Base-by-base conservation (phyloP, 2,113 vertebrate species). In the Hippocampus comes region DNA sequence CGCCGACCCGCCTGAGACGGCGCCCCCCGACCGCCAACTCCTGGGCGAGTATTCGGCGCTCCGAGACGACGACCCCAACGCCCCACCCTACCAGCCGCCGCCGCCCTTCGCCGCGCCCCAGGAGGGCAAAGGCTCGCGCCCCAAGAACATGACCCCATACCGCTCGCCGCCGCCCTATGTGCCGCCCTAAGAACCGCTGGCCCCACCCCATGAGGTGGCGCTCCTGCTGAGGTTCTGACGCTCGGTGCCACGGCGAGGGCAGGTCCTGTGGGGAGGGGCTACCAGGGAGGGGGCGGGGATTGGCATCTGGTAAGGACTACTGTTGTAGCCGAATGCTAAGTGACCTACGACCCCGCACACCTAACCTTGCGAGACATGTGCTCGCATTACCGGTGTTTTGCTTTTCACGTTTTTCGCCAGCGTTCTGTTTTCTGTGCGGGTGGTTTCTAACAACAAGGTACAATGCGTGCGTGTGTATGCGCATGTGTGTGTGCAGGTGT, bases 141-240 rank as follows among this genome's bases (percentile, higher is more conserved):
- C 97, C 78, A 99, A 99, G 93, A 99, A 99, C 95, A 99, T 98
- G 96, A 99, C 97, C 89, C 96, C 97, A 0, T 99, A 99, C 94
- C 95, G 97, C 93, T 98, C 97, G 18, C 97, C 97, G n/a, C 97
- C 97, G 0, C 97, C 97, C 63, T 99, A 99, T 0, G 97, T 99
- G 8, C 97, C 97, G 9, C 97, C 97, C 92, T 99, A 99, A 97
- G 90, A 87, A 84, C 84, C 46, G 66, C 55, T 34, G 9, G 27
- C n/a, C 75, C 82, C 88, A 76, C 77, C 77, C 76, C 79, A 74
- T 23, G 1, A 46, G 12, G 12, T 5, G 48, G 48, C 11, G 43
- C 43, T 46, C 43, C 12, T 5, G 73, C 78, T 79, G 67, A 84
- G 86, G 87, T 89, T 85, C 89, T 89, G 83, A 79, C 76, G 84